Base-by-base conservation (phyloP, 2,888 invertebrate species). In the Metacarcinus magister region DNA sequence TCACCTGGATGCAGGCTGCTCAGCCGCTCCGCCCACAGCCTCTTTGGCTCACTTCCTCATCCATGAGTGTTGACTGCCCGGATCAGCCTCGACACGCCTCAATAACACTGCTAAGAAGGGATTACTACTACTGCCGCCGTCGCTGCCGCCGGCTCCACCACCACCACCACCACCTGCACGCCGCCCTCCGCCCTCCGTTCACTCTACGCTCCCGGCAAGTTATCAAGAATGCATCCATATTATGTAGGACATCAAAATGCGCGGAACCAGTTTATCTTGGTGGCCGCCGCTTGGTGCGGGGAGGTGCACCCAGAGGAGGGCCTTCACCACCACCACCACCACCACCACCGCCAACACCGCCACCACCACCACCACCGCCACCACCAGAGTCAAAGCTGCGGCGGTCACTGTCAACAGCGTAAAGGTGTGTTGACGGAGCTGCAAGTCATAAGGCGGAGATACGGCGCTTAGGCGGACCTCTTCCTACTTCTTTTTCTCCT, bases 91-190 rank as follows among this genome's bases (percentile, higher is more conserved):
- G 28, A 2, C 4, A 32, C 28, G 5, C 82, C 2, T 32, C 82
- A 82, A 82, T 82, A 82, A 82, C 32, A 32, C 82, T 82, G 82
- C 82, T 82, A 82, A 82, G 82, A 82, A 32, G 82, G 82, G 82
- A 82, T 82, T 82, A 82, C 4, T n/a, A n/a, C 67, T n/a, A n/a
- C 67, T n/a, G 10, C 67, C 19, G 10, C 1, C 54, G 13, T 54
- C 16, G 13, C 54, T 54, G 54, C 54, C 54, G 8, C 10, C 54
- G 8, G 3, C 0, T 23, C 67, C 1, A 19, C 67, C 19, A 1
- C 67, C 23, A 60, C 60, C 60, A 60, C 60, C 16, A 19, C 8
- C 16, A 60, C 60, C 60, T 60, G 60, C 60, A 2, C 16, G 60
- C 7, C 60, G 8, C 16, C 8, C 5, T 1, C 67, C 23, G 2